Evolutionary conservation across 2,113 vertebrate species (phyloP), one percentile per base, ranked within the genome.

Genomic region (Macquaria ambigua): DNA sequence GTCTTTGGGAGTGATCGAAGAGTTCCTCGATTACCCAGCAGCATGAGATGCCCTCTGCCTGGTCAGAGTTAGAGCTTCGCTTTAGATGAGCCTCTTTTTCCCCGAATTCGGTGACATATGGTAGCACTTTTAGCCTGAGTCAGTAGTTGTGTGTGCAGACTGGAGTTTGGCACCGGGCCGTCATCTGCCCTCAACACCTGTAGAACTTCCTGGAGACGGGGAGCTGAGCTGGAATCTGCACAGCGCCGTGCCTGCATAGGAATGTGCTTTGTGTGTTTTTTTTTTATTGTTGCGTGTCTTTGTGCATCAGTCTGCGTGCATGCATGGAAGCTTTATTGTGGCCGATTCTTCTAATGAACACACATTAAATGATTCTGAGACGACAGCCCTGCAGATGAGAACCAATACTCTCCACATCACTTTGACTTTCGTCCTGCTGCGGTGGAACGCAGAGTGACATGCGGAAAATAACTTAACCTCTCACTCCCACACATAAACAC

Each of bases 131-230:
- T 1, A 31, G 37, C 21, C 4, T 90, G 79, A 91, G 56, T 92
- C 87, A 89, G 79, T 53, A 25, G 25, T 52, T 34, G 34, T 55
- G 55, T 64, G 59, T 41, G 56, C 4, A 7, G 58, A 52, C 39
- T 15, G 23, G 25, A 66, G 75, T 67, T 75, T 89, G 85, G 80
- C 79, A 37, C 1, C 6, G 14, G 58, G 74, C 61, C 77, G 62
- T 73, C 74, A 21, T 74, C 72, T 55, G 25, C 77, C 78, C 28
- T 59, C 73, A 77, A 62, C 89, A 92, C 90, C 90, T 93, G 90
- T 82, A 85, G 2, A 37, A 76, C 61, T 80, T 85, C 82, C 70
- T 81, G 84, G 73, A 81, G 74, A 86, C 48, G 85, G 34, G 68
- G 61, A 53, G 52, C 50, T 28, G 62, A 46, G 53, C 81, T 55